Evolutionary conservation across 2,888 invertebrate species (phyloP), one percentile per base, ranked within the genome.

Genomic region (Hemistola chrysoprasaria): DNA sequence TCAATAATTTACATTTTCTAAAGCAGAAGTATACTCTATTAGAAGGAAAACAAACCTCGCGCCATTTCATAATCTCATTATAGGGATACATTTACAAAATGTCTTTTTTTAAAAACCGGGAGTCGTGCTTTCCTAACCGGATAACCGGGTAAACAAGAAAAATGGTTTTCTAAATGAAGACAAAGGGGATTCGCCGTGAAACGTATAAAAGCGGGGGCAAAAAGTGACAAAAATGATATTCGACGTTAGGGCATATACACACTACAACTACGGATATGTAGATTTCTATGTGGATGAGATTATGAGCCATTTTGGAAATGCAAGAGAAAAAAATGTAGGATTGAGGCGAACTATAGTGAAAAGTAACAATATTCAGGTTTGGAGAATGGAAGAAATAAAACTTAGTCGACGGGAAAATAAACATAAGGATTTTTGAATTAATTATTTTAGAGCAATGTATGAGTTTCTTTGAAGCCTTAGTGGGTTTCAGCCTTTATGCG

Each of bases 111-210:
- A 35, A 53, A 63, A 59, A 52, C 25, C 35, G 36, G 22, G 31
- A 37, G 45, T 40, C 40, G 43, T 53, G 49, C 47, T 53, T 24
- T 53, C 52, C 62, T 62, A 66, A 70, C 58, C 53, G 59, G 57
- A 68, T 77, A 66, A 62, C 53, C 41, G 67, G 57, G 71, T 75
- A 78, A 80, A 80, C 65, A 78, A 71, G 77, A 80, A 62, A 73
- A 82, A 82, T 81, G 71, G 69, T 51, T 53, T 62, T 51, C 65
- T 55, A 76, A 82, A 81, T 77, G 74, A 78, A 80, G 76, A 82
- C 71, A 81, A 80, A 65, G 73, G 65, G 66, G 65, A 63, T 59
- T 54, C 57, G 40, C 56, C 54, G 54, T 53, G 56, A 60, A 50
- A 53, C 53, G 55, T 65, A 59, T 64, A 62, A 70, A 67, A 65